A percentile compares a stretch with the other conserved stretches of the same genome.
Conservation (phyloP, 2,888 invertebrate species). For the Limnephilus marmoratus region DNA sequence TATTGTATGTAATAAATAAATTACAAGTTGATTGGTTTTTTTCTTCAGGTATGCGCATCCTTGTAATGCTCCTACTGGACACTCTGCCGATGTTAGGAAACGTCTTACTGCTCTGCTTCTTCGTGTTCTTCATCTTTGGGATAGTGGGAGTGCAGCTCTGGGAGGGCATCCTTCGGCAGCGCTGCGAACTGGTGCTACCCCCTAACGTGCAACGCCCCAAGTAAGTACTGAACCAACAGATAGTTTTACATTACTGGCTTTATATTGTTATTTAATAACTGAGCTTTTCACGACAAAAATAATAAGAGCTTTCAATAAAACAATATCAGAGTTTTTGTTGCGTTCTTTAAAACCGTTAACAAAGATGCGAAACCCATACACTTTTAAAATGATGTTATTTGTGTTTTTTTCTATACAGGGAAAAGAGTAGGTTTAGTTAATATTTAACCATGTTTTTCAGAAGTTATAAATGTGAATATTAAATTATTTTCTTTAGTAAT, state of each 20-base stretch:
- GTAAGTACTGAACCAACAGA: slow-evolving; percentile 78
- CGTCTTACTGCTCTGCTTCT: slow-evolving; percentile 98
- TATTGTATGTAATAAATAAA: too few relatives aligned
- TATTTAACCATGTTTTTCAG: background rate
- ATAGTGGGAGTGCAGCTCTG: slow-evolving; percentile 99
- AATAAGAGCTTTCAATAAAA: background rate
- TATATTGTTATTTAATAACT: slow-evolving; percentile 64
- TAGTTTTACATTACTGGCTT: background rate
- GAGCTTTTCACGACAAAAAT: slow-evolving; percentile 18
- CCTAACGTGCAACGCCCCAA: slow-evolving; percentile 83
- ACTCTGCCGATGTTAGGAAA: slow-evolving; percentile 99
- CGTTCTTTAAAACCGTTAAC: background rate
- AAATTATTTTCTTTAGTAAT: background rate
- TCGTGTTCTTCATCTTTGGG: slow-evolving; percentile 99
- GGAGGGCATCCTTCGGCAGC: slow-evolving; percentile 97
- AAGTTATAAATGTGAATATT: background rate
- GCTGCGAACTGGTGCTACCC: slow-evolving; percentile 90
- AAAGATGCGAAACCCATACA: background rate
- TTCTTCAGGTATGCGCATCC: slow-evolving; percentile 96
- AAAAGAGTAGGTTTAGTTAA: background rate
- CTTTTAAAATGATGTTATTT: background rate
- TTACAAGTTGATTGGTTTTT: background rate
- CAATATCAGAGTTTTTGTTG: background rate
- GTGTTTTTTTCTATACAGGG: background rate
- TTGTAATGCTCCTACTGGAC: slow-evolving; percentile 98